Base-by-base conservation (phyloP, 2,113 vertebrate species). In the Orientallactaga bullata region DNA sequence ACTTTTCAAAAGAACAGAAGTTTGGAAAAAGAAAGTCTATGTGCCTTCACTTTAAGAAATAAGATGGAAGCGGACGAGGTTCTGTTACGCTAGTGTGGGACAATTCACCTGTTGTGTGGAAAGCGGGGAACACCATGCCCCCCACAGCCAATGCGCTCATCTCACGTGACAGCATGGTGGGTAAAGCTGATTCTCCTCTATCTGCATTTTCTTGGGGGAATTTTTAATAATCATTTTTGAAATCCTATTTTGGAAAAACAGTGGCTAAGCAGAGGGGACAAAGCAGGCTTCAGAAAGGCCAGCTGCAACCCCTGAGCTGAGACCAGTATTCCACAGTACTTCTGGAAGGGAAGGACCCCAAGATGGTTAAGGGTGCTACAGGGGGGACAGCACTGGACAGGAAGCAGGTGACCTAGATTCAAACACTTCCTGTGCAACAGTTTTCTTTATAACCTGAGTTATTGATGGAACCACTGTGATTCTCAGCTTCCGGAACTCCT, bases 1-100 rank as follows among this genome's bases (percentile, higher is more conserved):
- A 84, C 21, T 88, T 85, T 71, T 93, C 91, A 93, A 93, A 96
- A 91, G 91, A 94, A 93, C 20, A 61, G 21, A 63, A 51, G 23
- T 72, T 61, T 32, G 30, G 39, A 58, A 24, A 69, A 23, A 60
- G 37, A 73, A 89, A 66, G 69, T 61, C 24, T 58, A 47, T 28
- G 28, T 37, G 80, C 42, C 32, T 11, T 47, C 47, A 35, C 28
- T 90, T 15, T 80, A 63, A 68, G 93, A 92, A 66, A 60, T 8
- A 61, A 32, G 24, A 8, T 39, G 9, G 90, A 72, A 76, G 87
- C 79, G 11, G 23, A 77, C 82, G 58, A 69, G 42, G 39, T 23
- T n/a, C 24, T 32, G 65, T 21, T 3, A 3, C 9, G 28, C 20
- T 32, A 72, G 58, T 5, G 58, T 51, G 4, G 58, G 51, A 42